Evolutionary conservation across 2,888 invertebrate species (phyloP).

Genomic region (Coelogynopora nodosa): DNA sequence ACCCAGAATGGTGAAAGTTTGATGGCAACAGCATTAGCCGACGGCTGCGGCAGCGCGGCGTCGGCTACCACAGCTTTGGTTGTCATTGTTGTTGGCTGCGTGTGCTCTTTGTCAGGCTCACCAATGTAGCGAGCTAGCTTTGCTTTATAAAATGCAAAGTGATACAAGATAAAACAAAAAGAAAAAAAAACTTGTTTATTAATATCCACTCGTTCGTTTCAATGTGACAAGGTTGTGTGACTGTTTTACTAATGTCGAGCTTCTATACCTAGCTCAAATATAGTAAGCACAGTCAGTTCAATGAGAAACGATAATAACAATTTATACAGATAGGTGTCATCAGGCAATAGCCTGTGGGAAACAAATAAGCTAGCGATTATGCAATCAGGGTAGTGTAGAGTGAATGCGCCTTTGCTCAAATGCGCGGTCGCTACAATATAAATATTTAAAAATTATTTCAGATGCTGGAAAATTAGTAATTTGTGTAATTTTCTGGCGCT

Average conservation of each 20-base stretch:
- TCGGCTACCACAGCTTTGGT: neutral
- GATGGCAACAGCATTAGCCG: neutral
- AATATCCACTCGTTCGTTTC: neutral
- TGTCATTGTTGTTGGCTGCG: neutral
- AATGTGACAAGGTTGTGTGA: neutral
- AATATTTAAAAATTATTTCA: neutral
- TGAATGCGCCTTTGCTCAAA: neutral
- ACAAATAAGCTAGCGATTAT: neutral
- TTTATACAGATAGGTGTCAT: neutral
- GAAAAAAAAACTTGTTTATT: neutral
- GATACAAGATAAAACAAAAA: neutral
- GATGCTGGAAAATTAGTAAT: too few species aligned
- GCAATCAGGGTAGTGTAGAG: neutral
- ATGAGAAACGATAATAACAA: neutral
- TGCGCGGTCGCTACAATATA: neutral
- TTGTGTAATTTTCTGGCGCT: too few species aligned
- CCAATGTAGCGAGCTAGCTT: neutral
- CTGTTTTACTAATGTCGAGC: neutral
- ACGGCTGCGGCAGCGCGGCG: neutral
- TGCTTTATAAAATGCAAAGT: neutral
- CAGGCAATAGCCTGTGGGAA: neutral
- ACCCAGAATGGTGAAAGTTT: conserved; percentile 19
- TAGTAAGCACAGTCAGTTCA: neutral
- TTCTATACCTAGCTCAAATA: neutral
- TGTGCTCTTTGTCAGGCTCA: neutral